Evolutionary conservation across 2,888 invertebrate species (phyloP).

Genomic region (Eupeodes latifasciatus): DNA sequence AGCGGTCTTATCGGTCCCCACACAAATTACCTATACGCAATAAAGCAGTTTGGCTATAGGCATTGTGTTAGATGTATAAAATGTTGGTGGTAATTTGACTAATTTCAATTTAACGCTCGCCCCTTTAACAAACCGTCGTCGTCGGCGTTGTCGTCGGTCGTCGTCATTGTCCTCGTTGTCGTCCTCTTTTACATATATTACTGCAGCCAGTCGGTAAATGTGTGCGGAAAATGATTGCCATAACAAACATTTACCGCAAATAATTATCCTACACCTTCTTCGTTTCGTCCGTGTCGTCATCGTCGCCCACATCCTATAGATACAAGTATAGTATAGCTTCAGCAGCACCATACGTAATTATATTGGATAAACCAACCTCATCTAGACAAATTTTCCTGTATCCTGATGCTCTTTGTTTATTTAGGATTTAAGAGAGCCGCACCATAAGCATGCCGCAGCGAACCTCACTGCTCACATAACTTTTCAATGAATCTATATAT

Average conservation of each 20-base stretch:
- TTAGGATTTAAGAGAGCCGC: conserved; percentile 12
- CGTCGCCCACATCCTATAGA: conserved; percentile 1
- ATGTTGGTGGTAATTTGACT: conserved; percentile 39
- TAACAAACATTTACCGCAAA: conserved; percentile 18
- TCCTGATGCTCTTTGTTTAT: conserved; percentile 20
- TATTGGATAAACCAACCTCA: conserved; percentile 12
- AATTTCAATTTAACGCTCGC: conserved; percentile 41
- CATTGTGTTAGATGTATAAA: background rate
- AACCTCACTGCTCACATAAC: too few species aligned
- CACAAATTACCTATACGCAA: conserved; percentile 6
- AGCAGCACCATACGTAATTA: background rate
- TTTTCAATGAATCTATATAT: too few species aligned
- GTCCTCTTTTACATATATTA: too few species aligned
- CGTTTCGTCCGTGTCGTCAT: background rate
- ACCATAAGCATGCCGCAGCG: background rate
- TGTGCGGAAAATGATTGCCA: conserved; percentile 22
- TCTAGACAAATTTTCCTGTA: background rate
- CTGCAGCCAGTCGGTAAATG: background rate
- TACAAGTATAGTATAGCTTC: too few species aligned
- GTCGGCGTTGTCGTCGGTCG: background rate
- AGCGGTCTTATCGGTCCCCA: conserved; percentile 4
- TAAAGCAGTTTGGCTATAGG: background rate
- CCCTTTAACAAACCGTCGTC: background rate
- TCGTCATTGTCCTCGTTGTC: background rate
- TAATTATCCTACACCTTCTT: background rate